A percentile compares a stretch with the other conserved stretches of the same genome.
Conservation (phyloP, 2,797 vertebrate genomes). For the Notamacropus eugenii region DNA sequence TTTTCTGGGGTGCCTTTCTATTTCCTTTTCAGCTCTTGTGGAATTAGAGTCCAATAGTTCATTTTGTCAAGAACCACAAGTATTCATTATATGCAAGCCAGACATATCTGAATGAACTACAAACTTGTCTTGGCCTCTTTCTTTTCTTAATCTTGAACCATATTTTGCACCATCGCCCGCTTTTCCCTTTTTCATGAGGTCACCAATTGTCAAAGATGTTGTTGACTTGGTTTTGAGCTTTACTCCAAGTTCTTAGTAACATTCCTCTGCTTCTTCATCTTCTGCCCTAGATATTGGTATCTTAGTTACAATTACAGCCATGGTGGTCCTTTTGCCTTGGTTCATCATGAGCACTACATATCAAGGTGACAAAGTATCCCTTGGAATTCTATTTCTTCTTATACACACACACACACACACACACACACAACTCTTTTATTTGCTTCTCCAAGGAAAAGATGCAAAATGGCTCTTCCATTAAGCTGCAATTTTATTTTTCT, state of each 20-base stretch:
- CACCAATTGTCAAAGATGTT: background rate
- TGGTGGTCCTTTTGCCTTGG: background rate
- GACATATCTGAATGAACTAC: background rate
- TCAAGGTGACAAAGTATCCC: background rate
- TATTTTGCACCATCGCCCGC: background rate
- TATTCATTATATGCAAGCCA: background rate
- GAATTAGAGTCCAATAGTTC: background rate
- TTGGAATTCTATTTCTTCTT: background rate
- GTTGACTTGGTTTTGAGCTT: background rate
- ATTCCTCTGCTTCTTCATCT: background rate
- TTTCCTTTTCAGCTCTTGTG: background rate
- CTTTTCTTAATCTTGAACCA: background rate
- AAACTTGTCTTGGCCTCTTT: background rate
- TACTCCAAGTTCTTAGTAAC: background rate
- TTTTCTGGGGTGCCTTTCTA: background rate
- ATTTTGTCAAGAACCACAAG: background rate
- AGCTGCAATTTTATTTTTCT: background rate
- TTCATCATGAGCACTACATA: background rate
- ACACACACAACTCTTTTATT: background rate
- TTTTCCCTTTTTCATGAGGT: background rate
- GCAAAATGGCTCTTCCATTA: background rate
- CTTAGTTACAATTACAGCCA: background rate
- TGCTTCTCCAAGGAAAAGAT: background rate
- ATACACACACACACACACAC: too few species aligned
- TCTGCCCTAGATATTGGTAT: background rate